Base-by-base conservation (phyloP, 64 coral and sea anemone species). In the Actinia equina region DNA sequence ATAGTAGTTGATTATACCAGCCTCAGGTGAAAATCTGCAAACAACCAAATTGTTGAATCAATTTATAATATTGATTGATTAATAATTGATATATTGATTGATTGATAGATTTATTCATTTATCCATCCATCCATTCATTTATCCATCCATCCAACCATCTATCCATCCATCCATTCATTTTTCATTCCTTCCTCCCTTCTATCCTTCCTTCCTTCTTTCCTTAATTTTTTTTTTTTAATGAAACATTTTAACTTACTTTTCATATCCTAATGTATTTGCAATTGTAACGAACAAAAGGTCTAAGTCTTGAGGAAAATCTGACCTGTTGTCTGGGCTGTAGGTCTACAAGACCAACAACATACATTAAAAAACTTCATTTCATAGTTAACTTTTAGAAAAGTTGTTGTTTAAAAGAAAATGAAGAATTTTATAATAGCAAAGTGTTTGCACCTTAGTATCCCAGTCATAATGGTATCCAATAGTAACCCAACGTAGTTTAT, bases 1-100 rank as follows among this genome's bases (percentile, higher is more conserved):
- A 85, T 94, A 94, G 44, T 94, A 94, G 77, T 94, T 94, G 44
- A 94, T 89, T 20, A 94, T 94, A 1, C 87, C 92, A 59, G 92
- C 92, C 77, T 94, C 92, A 7, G 92, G 88, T 45, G 55, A 69
- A 82, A 94, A 94, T 45, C 92, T 94, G 12, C 22, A 71, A 87
- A 2, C 62, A 44, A 87, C 23, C 17, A 46, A 46, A 70, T 20
- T 51, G 5, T 15, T 65, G 0, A 65, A n/a, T 65, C 19, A 65
- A 65, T 65, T 0, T 14, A 6, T 65, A 4, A 65, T 23, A 37
- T 37, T 37, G 30, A 37, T 19, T 54, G 52, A 8, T 54, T 6
- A 54, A 54, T 8, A 12, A 54, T 12, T 6, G 52, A 54, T 12
- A 54, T 54, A 54, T 54, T 6, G 52, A 12, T 6, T 37, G 30